Conservation (phyloP, 1,140 invertebrate species). For the Zeugodacus cucurbitae region DNA sequence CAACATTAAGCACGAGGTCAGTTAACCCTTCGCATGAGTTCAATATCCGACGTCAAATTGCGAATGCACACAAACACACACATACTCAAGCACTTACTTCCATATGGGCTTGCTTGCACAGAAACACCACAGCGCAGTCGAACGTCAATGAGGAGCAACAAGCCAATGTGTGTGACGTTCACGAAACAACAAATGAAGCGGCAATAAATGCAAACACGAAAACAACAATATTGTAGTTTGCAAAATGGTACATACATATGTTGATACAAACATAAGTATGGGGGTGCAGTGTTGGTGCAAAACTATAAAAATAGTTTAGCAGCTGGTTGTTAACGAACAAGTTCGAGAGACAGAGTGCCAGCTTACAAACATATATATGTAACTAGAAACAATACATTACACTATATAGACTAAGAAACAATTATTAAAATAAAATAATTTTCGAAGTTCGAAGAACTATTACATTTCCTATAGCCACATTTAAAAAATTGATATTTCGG, state of each 20-base stretch:
- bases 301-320: not conserved
- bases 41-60: slow-evolving; percentile 59
- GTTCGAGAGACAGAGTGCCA: not conserved
- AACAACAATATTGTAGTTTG: slow-evolving; percentile 45
- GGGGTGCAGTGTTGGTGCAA: not conserved
- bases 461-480: no score
- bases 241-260: not conserved
- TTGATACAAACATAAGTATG: not conserved
- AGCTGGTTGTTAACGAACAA: not conserved
- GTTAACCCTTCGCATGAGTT: slow-evolving; percentile 63
- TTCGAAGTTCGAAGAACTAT: no score
- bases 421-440: no score
- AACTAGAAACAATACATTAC: no score
- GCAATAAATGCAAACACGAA: slow-evolving; percentile 45
- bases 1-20: slow-evolving; percentile 66
- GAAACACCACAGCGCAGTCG: no score
- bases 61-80: slow-evolving; percentile 48
- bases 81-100: not conserved
- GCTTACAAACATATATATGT: not conserved
- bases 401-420: no score
- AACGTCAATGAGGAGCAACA: slow-evolving; percentile 29
- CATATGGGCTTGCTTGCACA: not conserved
- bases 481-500: no score
- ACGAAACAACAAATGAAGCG: slow-evolving; percentile 50
- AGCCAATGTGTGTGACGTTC: slow-evolving; percentile 38